Conservation (phyloP, 2,888 invertebrate genomes). For the Panzeria rudis region DNA sequence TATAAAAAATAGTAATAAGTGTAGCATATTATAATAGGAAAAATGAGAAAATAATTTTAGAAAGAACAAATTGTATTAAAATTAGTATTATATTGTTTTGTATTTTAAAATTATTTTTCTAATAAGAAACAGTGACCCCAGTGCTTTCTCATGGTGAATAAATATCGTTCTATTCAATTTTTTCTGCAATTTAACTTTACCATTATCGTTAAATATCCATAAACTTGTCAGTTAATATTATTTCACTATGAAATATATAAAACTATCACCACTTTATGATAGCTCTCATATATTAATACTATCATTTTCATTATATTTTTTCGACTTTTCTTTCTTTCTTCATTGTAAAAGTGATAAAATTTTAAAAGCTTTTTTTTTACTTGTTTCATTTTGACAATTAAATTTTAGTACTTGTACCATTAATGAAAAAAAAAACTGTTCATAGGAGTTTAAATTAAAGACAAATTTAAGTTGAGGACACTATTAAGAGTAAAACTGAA, state of each 20-base stretch:
- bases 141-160: too few species aligned
- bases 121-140: too few species aligned
- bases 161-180: background rate
- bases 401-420: background rate
- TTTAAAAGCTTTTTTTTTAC: slow-evolving; percentile 48
- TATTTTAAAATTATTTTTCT: too few species aligned
- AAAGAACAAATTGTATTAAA: too few species aligned
- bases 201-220: slow-evolving; percentile 36
- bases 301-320: background rate
- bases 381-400: slow-evolving; percentile 22
- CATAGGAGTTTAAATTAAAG: background rate
- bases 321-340: background rate
- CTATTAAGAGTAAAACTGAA: too few species aligned
- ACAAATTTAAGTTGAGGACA: background rate
- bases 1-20: too few species aligned
- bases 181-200: slow-evolving; percentile 4
- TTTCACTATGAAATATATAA: background rate
- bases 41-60: too few species aligned
- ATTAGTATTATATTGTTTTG: too few species aligned
- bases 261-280: background rate
- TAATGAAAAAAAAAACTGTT: background rate
- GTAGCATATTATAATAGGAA: background rate
- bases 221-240: slow-evolving; percentile 23
- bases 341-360: slow-evolving; percentile 44
- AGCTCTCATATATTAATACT: background rate